phyloP scores from a whole-genome alignment of 2,888 invertebrate species.

The Tuberolachnus salignus region DNA sequence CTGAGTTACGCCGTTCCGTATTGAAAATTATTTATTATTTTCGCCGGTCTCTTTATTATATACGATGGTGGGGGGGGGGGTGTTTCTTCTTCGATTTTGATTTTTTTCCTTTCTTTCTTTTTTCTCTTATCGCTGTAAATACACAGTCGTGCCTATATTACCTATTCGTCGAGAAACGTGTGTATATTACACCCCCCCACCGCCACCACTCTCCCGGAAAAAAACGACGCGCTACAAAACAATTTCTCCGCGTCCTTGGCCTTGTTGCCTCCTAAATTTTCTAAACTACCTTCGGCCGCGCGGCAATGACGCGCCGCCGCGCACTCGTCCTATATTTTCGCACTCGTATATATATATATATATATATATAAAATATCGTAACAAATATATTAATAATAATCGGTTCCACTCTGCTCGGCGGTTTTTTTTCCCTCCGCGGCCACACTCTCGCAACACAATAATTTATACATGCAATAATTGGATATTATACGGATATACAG shows the following conservation, averaged over 20 bases:
- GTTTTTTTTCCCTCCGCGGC: background rate
- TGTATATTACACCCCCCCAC: too few species aligned
- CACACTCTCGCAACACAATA: too few species aligned
- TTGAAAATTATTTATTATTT: background rate
- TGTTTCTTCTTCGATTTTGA: background rate
- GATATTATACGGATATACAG: too few species aligned
- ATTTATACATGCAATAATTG: too few species aligned
- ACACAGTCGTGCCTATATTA: too few species aligned
- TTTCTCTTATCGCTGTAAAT: background rate
- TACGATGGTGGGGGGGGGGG: too few species aligned
- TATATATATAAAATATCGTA: too few species aligned
- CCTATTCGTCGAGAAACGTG: too few species aligned
- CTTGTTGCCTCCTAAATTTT: constrained; percentile 42
- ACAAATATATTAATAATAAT: too few species aligned
- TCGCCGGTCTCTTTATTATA: too few species aligned
- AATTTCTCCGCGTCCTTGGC: constrained; percentile 53
- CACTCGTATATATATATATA: too few species aligned
- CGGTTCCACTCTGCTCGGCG: background rate
- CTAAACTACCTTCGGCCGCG: constrained; percentile 12
- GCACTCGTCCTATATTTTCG: background rate
- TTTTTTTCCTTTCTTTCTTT: background rate
- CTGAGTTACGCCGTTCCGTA: background rate
- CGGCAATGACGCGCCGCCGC: background rate
- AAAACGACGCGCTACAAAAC: background rate
- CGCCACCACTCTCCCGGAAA: too few species aligned